These are phyloP conservation scores for Agrenia bidenticulata DNA, from an alignment of 2,888 invertebrate genomes.

Conservation along the genomic window DNA sequence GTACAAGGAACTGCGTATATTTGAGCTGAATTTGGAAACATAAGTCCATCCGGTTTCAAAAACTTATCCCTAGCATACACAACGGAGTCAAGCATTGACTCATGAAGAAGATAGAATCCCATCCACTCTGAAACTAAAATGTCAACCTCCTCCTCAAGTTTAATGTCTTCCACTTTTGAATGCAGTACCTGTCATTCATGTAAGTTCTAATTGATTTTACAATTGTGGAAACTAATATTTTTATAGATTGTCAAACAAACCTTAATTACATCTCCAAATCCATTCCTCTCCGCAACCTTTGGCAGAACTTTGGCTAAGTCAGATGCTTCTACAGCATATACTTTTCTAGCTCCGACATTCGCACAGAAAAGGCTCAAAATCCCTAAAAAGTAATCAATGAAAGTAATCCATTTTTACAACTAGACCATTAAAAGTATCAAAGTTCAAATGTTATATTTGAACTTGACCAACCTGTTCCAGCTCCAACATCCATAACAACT, in stretches of 20 bases:
- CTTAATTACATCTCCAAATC: conserved; percentile 66
- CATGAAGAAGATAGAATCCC: conserved; percentile 93
- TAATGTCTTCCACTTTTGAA: conserved; percentile 73
- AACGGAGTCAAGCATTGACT: conserved; percentile 92
- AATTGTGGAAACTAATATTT: too few relatives aligned
- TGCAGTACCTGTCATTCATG: conserved; percentile 65
- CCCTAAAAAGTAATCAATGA: conserved; percentile 59
- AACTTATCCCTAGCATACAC: conserved; percentile 78
- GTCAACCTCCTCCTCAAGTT: conserved; percentile 72
- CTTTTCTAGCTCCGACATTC: conserved; percentile 82
- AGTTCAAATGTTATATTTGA: too few relatives aligned
- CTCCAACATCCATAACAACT: conserved; percentile 80
- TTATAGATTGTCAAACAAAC: conserved; percentile 59
- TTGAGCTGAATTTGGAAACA: conserved; percentile 75
- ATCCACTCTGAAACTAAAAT: conserved; percentile 96
- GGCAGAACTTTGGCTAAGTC: conserved; percentile 66
- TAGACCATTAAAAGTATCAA: too few relatives aligned
- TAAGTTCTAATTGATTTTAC: neutral
- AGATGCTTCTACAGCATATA: conserved; percentile 83
- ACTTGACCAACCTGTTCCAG: conserved; percentile 67
- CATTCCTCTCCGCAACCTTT: conserved; percentile 71
- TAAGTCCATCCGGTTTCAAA: conserved; percentile 68
- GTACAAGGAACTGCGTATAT: conserved; percentile 66
- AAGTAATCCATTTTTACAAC: too few relatives aligned
- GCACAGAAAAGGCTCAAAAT: conserved; percentile 88